Base-by-base conservation (phyloP, 2,113 vertebrate genomes). In the Benitochromis conjunctus region DNA sequence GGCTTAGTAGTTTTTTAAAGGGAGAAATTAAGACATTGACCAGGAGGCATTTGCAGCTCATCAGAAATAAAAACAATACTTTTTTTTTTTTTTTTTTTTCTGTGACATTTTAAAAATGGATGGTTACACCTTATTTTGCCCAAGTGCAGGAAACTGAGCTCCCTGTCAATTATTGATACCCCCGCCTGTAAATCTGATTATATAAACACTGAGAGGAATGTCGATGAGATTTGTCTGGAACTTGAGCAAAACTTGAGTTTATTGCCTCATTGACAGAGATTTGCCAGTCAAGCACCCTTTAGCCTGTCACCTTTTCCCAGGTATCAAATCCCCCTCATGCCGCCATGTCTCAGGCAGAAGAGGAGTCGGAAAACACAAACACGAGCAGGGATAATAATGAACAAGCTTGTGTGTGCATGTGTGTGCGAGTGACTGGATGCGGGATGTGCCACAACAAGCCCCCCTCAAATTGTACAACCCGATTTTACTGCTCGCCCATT, bases 381-480 rank as follows among this genome's bases (percentile, higher is more conserved):
- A 92, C 54, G 29, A 88, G 87, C 87, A 34, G 88, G 90, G 94
- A 92, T 91, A 91, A 92, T 95, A 94, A 95, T 92, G 92, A 95
- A 95, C 93, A 94, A 91, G 92, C 91, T 71, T 24, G 86, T 82
- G 60, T 85, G 80, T 82, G 34, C 31, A 87, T 83, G 81, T 81
- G 86, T 85, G 81, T 74, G 83, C 71, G 26, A 53, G 71, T 34
- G 71, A 83, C 85, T 71, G 92, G 81, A 81, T 87, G 85, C 81
- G 14, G 80, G 82, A 92, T 92, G 83, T 88, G 89, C 92, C 91
- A 89, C 92, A 92, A 93, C 91, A 90, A 89, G 83, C 88, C 80
- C 88, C 84, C 86, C 92, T 89, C 92, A 79, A 84, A 91, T 84
- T 86, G 91, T 91, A 89, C 90, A 89, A 91, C 58, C 84, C 74